Percentiles rank a stretch among this genome's conserved stretches.
Conservation (phyloP, 2,888 invertebrate genomes). For the Gnatocerus cornutus region DNA sequence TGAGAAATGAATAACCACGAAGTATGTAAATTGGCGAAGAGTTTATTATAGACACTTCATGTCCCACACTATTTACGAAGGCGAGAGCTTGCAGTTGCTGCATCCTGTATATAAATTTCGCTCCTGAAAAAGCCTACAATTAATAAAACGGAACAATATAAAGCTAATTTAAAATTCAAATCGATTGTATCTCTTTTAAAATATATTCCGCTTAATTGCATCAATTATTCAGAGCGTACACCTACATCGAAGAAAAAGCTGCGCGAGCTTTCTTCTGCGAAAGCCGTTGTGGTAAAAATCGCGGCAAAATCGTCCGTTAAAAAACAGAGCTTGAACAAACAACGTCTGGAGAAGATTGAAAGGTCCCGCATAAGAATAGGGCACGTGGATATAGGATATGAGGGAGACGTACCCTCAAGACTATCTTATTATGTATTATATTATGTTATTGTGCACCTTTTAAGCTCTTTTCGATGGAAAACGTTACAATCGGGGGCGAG, state of each 20-base stretch:
- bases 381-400: conserved; percentile 66
- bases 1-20: conserved; percentile 9
- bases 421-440: conserved; percentile 67
- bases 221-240: conserved; percentile 32
- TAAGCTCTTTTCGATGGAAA: conserved; percentile 62
- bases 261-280: background rate
- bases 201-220: conserved; percentile 40
- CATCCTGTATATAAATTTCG: conserved; percentile 38
- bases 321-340: conserved; percentile 61
- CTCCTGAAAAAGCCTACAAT: conserved; percentile 27
- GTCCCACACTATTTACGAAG: conserved; percentile 31
- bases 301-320: conserved; percentile 64
- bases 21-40: conserved; percentile 32
- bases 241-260: conserved; percentile 12
- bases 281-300: conserved; percentile 49
- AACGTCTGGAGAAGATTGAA: conserved; percentile 61
- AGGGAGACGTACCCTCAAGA: conserved; percentile 58
- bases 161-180: conserved; percentile 40
- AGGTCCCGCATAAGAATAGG: conserved; percentile 68
- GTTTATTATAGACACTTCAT: conserved; percentile 13
- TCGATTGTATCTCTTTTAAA: conserved; percentile 18
- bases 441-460: conserved; percentile 66
- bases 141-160: conserved; percentile 42
- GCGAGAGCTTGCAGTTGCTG: conserved; percentile 20
- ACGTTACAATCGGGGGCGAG: conserved; percentile 61